Base-by-base conservation (phyloP, 2,113 vertebrate genomes). In the Planiliza haematocheilus region DNA sequence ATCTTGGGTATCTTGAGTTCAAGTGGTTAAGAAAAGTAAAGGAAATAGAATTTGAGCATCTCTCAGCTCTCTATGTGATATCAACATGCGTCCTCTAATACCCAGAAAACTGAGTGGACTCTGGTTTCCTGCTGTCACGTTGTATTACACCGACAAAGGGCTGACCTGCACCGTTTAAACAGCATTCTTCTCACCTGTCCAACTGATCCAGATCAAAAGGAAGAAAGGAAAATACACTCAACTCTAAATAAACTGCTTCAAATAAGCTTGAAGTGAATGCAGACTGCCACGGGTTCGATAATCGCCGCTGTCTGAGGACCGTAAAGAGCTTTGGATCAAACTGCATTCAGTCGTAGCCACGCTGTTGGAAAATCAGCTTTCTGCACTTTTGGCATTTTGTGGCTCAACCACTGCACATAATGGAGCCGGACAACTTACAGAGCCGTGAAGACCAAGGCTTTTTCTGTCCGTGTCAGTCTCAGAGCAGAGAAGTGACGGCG, bases 401-500 rank as follows among this genome's bases (percentile, higher is more conserved):
- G 20, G 49, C 59, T 71, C 48, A 53, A 46, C 1, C 1, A 63
- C 48, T 18, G 70, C 58, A 34, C 34, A 41, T 60, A 77, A 77
- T 49, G 14, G 60, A 63, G 61, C 37, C 2, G 24, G 20, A 45
- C 57, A 75, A 57, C 61, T 68, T 45, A 39, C 10, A 20, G 64
- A 42, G 39, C 18, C 72, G 41, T 77, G 66, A 74, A 68, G 58
- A 60, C 10, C 10, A 10, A 58, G 12, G 52, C 21, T 53, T 74
- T 68, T 63, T 36, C 71, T 60, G 46, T 63, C 70, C 41, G 14
- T 59, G 73, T 63, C 70, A 49, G 14, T 59, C 70, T 76, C 41
- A 59, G 7, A 79, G 46, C 60, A 53, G 52, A 8, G n/a, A 76
- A 68, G 18, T 52, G 70, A 78, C 75, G 65, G 81, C 34, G 13